A percentile compares a stretch with the other conserved stretches of the same genome.
These are phyloP conservation scores for Diplosoma virens DNA, from an alignment of 23 tunicate species.

Conservation along the genomic window DNA sequence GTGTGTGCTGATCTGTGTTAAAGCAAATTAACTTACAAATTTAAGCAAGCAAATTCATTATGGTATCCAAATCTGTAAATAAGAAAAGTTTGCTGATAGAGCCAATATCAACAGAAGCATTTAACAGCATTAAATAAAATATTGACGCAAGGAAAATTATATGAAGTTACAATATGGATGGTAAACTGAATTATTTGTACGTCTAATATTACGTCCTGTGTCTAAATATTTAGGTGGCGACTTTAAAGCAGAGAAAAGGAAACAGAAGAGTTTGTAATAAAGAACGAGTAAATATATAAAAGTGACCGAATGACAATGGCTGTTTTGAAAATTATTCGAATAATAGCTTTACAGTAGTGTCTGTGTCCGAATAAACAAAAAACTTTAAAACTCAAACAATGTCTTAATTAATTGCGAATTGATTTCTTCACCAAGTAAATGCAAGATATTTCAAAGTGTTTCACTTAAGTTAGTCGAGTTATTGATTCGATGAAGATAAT, in stretches of 20 bases:
- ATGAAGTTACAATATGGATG: neutral
- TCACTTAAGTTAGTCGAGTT: too few species aligned
- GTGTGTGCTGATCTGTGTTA: slow-evolving; percentile 7
- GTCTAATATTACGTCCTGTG: slow-evolving; percentile 27
- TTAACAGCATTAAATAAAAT: slow-evolving; percentile 72
- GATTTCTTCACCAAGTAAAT: too few species aligned
- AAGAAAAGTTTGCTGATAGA: slow-evolving; percentile 37
- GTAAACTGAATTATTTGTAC: slow-evolving; percentile 18
- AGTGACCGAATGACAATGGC: too few species aligned
- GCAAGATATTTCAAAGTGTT: too few species aligned
- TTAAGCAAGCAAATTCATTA: slow-evolving; percentile 16
- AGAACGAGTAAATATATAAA: too few species aligned
- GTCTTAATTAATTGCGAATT: too few species aligned
- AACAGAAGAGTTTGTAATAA: neutral
- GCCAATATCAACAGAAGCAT: slow-evolving; percentile 57
- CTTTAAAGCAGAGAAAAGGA: neutral
- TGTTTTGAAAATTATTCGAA: too few species aligned
- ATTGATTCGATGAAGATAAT: too few species aligned
- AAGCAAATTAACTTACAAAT: slow-evolving; percentile 13
- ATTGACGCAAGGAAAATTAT: slow-evolving; percentile 52
- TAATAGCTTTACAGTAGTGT: too few species aligned
- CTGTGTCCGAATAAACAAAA: too few species aligned
- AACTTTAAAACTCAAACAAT: too few species aligned
- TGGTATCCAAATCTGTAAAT: slow-evolving; percentile 8
- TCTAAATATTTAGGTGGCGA: neutral